Evolutionary conservation across 2,888 invertebrate species (phyloP).

Genomic region (Epiblema foenella): DNA sequence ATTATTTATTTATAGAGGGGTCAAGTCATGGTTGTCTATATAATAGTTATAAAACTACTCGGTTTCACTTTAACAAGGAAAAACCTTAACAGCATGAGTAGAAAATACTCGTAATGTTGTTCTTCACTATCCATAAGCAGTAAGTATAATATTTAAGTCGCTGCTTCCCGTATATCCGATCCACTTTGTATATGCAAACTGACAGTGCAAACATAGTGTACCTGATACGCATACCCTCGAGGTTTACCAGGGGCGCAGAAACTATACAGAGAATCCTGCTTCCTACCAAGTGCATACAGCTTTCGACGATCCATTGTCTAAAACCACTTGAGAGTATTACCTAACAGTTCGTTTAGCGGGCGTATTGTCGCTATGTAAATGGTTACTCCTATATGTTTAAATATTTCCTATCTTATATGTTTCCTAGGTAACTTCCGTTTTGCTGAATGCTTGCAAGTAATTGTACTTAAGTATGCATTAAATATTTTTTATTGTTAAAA

Average conservation of each 20-base stretch:
- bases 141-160: conserved; percentile 22
- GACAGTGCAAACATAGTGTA: conserved; percentile 7
- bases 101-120: no score
- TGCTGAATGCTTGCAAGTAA: background rate
- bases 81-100: no score
- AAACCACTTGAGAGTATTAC: conserved; percentile 30
- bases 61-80: no score
- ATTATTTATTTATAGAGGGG: no score
- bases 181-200: conserved; percentile 11
- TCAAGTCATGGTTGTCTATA: no score
- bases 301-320: conserved; percentile 27
- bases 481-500: no score
- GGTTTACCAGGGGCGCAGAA: conserved; percentile 26
- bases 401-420: background rate
- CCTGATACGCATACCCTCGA: conserved; percentile 17
- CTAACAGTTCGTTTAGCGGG: background rate
- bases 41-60: no score
- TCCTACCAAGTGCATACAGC: conserved; percentile 13
- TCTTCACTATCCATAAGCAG: no score
- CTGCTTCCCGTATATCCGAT: conserved; percentile 7
- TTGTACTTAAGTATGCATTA: no score
- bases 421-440: background rate
- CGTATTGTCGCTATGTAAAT: conserved; percentile 18
- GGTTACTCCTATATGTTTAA: no score
- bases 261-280: conserved; percentile 11